Evolutionary conservation across 2,888 invertebrate species (phyloP).

Genomic region (Biston betularia): DNA sequence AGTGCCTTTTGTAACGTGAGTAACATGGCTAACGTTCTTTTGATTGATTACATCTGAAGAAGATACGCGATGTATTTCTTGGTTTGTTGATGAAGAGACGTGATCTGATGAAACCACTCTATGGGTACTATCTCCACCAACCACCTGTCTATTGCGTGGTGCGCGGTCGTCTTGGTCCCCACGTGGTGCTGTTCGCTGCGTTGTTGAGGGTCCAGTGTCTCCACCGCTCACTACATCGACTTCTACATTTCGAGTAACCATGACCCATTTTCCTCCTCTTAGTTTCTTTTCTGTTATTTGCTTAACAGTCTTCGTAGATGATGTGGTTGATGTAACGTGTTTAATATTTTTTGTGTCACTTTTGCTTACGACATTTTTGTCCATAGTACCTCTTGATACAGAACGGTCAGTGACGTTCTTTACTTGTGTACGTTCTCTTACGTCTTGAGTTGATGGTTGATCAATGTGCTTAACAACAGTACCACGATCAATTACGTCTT

Average conservation of each 20-base stretch:
- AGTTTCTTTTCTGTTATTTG: slow-evolving; percentile 86
- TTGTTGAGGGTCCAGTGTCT: slow-evolving; percentile 48
- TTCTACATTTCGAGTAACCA: slow-evolving; percentile 88
- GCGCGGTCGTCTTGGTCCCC: slow-evolving; percentile 49
- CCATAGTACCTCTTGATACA: slow-evolving; percentile 56
- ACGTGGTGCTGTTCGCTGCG: slow-evolving; percentile 33
- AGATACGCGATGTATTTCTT: slow-evolving; percentile 50
- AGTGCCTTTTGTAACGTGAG: slow-evolving; percentile 53
- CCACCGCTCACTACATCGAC: slow-evolving; percentile 83
- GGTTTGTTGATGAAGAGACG: slow-evolving; percentile 55
- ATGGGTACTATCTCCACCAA: slow-evolving; percentile 54
- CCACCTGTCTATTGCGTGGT: slow-evolving; percentile 41
- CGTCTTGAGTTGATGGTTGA: slow-evolving; percentile 16
- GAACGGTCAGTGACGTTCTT: slow-evolving; percentile 58
- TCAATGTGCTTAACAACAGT: slow-evolving; percentile 33
- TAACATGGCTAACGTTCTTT: slow-evolving; percentile 44
- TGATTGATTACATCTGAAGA: slow-evolving; percentile 52
- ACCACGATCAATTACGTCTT: slow-evolving; percentile 51
- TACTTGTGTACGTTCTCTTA: slow-evolving; percentile 41
- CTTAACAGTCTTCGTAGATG: slow-evolving; percentile 84
- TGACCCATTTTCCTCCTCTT: slow-evolving; percentile 79
- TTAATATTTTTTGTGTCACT: slow-evolving; percentile 64
- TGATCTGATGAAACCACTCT: slow-evolving; percentile 60
- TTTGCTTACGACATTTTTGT: slow-evolving; percentile 63
- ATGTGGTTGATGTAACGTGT: slow-evolving; percentile 66